Base-by-base conservation (phyloP, 1,140 invertebrate genomes). In the Zaprionus taronus region DNA sequence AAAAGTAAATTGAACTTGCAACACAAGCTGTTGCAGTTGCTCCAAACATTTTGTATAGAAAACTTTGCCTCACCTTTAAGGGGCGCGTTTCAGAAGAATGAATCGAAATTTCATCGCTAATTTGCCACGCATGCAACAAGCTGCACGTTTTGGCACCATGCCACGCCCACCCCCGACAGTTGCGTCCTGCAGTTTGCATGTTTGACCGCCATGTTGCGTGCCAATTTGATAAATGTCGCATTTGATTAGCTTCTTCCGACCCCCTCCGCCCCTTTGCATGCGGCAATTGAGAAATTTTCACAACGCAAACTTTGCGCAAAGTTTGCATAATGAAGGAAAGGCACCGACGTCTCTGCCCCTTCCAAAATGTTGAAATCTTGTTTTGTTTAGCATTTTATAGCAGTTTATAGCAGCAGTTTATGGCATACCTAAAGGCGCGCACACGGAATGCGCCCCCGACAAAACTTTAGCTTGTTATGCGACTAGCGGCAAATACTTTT, bases 241-340 rank as follows among this genome's bases (percentile, higher is more conserved):
- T 68, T 79, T 86, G 83, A 86, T 86, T 85, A 85, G 77, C 68
- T 58, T 51, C 47, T 65, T 53, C 68, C 65, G 49, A 28, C 47
- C 58, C 44, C 44, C 2, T n/a, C n/a, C n/a, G n/a, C n/a, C 2
- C n/a, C 47, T 62, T 71, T 56, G 65, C 73, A 80, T 80, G 77
- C 77, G 58, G 60, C 65, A 71, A 80, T 69, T 77, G 70, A 77
- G 61, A 77, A 80, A 74, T 78, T 83, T 78, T 80, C 51, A 77
- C 58, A 72, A 65, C 31, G 58, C 67, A 38, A 70, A 70, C 57
- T 70, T 63, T 67, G 34, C 44, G 34, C 49, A 69, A 79, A 89
- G 57, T 89, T 81, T 83, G 78, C 84, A 89, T 87, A 89, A 83
- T 87, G 89, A 89, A 87, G 73, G 69, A 73, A 79, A 84, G 78